Evolutionary conservation across 2,797 vertebrate genomes (phyloP).

Genomic region (Serranus cabrilla): DNA sequence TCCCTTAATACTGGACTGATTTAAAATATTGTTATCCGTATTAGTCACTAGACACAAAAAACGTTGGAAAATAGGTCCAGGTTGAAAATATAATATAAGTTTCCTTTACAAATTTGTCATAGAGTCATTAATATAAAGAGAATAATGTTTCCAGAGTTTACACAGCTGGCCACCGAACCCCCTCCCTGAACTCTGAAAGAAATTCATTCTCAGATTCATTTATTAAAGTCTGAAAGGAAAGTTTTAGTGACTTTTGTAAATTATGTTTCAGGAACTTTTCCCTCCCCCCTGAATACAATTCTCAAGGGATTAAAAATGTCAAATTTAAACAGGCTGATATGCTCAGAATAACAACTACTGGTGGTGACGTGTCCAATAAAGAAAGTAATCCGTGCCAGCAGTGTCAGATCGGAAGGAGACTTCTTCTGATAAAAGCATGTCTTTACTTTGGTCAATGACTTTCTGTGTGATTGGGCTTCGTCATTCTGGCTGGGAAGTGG

Average conservation of each 20-base stretch:
- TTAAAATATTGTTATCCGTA: too few relatives aligned
- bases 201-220: slow-evolving; percentile 17
- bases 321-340: not conserved
- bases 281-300: not conserved
- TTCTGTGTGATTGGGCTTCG: slow-evolving; percentile 1
- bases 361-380: slow-evolving; percentile 12
- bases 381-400: slow-evolving; percentile 7
- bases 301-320: slow-evolving; percentile 2
- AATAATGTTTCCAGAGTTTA: slow-evolving; percentile 6
- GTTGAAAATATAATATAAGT: not conserved
- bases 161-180: slow-evolving; percentile 11
- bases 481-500: slow-evolving; percentile 15
- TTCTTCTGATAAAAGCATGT: slow-evolving; percentile 10
- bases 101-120: not conserved
- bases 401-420: not conserved
- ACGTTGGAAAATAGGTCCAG: too few relatives aligned
- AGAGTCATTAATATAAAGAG: slow-evolving; percentile 7
- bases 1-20: too few relatives aligned
- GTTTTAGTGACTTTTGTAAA: slow-evolving; percentile 24
- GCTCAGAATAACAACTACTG: slow-evolving; percentile 3
- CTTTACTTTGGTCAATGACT: not conserved
- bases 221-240: slow-evolving; percentile 12
- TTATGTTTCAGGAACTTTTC: slow-evolving; percentile 18
- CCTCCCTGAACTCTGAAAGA: slow-evolving; percentile 11
- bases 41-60: too few relatives aligned